phyloP scores from a whole-genome alignment of 2,888 invertebrate genomes.

The Brachynemurus nebulosus region DNA sequence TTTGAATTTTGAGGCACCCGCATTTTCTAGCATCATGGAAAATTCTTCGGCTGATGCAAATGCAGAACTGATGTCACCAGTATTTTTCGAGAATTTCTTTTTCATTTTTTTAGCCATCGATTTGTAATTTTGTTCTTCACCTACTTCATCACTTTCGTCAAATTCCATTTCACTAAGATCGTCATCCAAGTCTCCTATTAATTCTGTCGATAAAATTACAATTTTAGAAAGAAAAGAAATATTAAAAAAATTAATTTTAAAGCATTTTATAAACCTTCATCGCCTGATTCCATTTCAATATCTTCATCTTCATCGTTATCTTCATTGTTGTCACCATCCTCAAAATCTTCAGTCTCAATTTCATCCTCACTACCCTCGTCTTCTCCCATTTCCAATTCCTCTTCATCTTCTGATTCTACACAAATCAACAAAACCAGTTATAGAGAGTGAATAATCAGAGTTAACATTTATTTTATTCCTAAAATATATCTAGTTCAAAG shows the following conservation, averaged over 20 bases:
- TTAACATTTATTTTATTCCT: no score
- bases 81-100: conserved; percentile 21
- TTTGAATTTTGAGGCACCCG: conserved; percentile 42
- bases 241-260: no score
- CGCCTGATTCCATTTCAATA: conserved; percentile 20
- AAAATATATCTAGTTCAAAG: no score
- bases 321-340: conserved; percentile 33
- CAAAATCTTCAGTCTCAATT: conserved; percentile 15
- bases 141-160: conserved; percentile 22
- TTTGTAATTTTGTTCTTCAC: conserved; percentile 22
- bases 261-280: conserved; percentile 13
- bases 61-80: conserved; percentile 41
- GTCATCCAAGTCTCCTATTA: conserved; percentile 20
- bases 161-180: conserved; percentile 23
- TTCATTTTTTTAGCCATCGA: no score
- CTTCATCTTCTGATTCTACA: conserved; percentile 19
- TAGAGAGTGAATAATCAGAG: no score
- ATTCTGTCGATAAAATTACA: no score
- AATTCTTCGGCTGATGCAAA: conserved; percentile 85
- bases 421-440: conserved; percentile 8
- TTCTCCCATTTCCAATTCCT: conserved; percentile 14
- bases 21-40: conserved; percentile 74
- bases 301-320: conserved; percentile 20
- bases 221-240: no score
- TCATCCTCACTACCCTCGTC: conserved; percentile 22